These are phyloP conservation scores for Anisognathus igniventris DNA, from an alignment of 2,797 vertebrate genomes.

Conservation along the genomic window DNA sequence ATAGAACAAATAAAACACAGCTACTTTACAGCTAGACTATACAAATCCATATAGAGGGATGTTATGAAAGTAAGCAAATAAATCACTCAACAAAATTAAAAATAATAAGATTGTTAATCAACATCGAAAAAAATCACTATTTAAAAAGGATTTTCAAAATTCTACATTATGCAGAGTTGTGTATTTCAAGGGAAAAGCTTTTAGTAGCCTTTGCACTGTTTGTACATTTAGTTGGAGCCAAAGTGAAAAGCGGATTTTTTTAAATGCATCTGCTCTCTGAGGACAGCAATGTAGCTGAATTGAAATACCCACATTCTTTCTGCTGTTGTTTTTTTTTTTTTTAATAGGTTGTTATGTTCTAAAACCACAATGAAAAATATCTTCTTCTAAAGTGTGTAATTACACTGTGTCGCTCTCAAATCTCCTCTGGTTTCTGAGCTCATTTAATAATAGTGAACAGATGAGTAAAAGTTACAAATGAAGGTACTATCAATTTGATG, in stretches of 20 bases:
- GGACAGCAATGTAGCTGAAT: not conserved
- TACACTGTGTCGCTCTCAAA: conserved; percentile 76
- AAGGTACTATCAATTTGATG: conserved; percentile 75
- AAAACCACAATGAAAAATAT: conserved; percentile 70
- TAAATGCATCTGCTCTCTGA: not conserved
- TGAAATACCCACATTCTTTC: conserved; percentile 50
- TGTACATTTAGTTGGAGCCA: not conserved
- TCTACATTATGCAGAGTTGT: not conserved
- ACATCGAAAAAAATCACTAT: not conserved
- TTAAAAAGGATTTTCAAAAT: not conserved
- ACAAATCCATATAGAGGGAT: not conserved
- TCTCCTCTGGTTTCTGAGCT: conserved; percentile 75
- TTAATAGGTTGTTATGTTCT: conserved; percentile 65
- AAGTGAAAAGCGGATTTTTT: not conserved
- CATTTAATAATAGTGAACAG: conserved; percentile 77
- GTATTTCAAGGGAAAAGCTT: not conserved
- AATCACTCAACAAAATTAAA: not conserved
- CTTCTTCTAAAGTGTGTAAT: conserved; percentile 76
- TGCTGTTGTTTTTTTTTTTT: not conserved
- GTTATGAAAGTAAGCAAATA: not conserved
- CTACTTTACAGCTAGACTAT: not conserved
- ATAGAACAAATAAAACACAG: not conserved
- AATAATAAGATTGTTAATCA: not conserved
- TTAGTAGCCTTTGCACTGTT: not conserved
- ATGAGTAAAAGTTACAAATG: conserved; percentile 78